Evolutionary conservation across 2,113 vertebrate genomes (phyloP).

Genomic region (Protomyctophum bolini): DNA sequence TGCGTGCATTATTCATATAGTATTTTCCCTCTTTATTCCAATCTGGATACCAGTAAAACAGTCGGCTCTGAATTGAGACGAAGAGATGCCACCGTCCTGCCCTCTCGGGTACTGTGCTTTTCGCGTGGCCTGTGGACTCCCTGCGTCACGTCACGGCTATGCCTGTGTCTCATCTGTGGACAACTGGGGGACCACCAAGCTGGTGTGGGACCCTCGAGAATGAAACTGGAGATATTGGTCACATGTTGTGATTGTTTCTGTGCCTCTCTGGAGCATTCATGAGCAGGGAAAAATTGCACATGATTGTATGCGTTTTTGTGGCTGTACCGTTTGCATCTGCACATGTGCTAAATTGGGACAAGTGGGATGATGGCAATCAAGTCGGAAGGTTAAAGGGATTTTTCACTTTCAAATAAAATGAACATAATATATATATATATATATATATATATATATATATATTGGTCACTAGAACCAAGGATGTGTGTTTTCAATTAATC

Average conservation of each 20-base stretch:
- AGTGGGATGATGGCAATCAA: neutral
- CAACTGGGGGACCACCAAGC: neutral
- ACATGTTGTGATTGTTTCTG: conserved; percentile 1
- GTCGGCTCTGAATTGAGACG: neutral
- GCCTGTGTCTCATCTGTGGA: neutral
- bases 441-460: no score
- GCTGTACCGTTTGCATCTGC: no score
- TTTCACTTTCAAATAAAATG: no score
- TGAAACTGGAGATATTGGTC: conserved; percentile 4
- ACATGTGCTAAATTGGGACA: neutral
- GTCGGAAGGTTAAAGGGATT: neutral
- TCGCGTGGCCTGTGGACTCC: neutral
- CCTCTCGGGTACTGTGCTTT: conserved; percentile 4
- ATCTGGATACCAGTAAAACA: conserved; percentile 8
- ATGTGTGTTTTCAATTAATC: no score
- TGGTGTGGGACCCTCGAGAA: neutral
- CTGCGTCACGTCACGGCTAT: neutral
- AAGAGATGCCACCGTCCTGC: neutral
- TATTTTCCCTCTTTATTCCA: conserved; percentile 19
- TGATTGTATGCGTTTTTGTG: neutral
- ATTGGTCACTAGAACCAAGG: no score
- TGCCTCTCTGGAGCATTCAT: conserved; percentile 7
- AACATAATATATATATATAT: no score
- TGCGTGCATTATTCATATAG: conserved; percentile 1
- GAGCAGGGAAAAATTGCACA: neutral